These are phyloP conservation scores for Eupithecia centaureata DNA, from an alignment of 2,888 invertebrate species.

Conservation along the genomic window DNA sequence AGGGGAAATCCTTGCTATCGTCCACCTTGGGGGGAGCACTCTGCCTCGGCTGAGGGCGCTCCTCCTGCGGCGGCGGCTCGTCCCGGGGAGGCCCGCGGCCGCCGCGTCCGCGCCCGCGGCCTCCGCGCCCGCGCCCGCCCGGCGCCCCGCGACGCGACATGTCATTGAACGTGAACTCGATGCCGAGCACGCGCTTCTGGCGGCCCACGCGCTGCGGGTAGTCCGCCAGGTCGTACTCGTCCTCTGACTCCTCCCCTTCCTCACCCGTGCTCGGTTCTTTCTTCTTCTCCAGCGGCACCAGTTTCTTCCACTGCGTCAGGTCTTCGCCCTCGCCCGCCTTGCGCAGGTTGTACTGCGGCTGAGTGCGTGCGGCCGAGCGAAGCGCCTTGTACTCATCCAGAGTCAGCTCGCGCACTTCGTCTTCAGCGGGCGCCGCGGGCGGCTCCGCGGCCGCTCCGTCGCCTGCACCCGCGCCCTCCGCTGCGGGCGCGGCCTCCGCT, in stretches of 20 bases:
- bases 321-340: constrained; percentile 98
- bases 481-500: constrained; percentile 80
- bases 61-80: constrained; percentile 61
- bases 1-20: constrained; percentile 98
- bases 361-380: constrained; percentile 89
- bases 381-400: constrained; percentile 97
- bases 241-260: constrained; percentile 87
- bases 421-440: constrained; percentile 85
- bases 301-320: constrained; percentile 95
- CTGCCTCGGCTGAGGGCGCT: constrained; percentile 65
- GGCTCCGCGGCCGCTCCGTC: constrained; percentile 72
- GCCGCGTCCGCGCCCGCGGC: constrained; percentile 80
- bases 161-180: constrained; percentile 94
- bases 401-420: constrained; percentile 93
- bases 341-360: constrained; percentile 95
- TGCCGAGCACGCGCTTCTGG: constrained; percentile 93
- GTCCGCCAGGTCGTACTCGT: constrained; percentile 89
- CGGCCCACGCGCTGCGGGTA: constrained; percentile 94
- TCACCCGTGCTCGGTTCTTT: constrained; percentile 85
- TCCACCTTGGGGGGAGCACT: constrained; percentile 93
- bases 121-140: constrained; percentile 83
- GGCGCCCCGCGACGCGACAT: constrained; percentile 87
- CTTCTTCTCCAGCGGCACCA: constrained; percentile 91
- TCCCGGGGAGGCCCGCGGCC: constrained; percentile 65
- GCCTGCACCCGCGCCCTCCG: constrained; percentile 65